These are phyloP conservation scores for Brachyalestes nurse DNA, from an alignment of 2,797 vertebrate species.

Conservation along the genomic window DNA sequence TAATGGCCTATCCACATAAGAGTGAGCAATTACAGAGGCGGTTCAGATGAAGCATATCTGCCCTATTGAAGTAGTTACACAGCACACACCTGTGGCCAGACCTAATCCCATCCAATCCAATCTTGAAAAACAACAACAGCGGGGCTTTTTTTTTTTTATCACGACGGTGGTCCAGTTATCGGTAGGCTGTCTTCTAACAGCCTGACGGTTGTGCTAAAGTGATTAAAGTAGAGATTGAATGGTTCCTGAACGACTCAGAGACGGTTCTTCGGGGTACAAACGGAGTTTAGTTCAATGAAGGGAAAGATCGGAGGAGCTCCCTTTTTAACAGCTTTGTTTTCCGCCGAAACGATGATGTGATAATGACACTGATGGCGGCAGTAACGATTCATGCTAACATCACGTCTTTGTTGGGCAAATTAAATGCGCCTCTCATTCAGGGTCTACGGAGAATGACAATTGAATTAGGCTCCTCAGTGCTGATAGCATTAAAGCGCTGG, in stretches of 20 bases:
- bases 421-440: constrained; percentile 48
- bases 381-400: constrained; percentile 25
- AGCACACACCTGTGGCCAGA: constrained; percentile 8
- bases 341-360: constrained; percentile 6
- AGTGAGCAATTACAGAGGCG: constrained; percentile 12
- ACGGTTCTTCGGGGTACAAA: constrained; percentile 16
- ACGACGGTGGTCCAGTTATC: not conserved
- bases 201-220: not conserved
- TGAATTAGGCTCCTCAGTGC: constrained; percentile 40
- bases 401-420: constrained; percentile 48
- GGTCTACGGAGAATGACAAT: constrained; percentile 50
- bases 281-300: not conserved
- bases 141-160: not conserved
- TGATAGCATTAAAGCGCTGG: constrained; percentile 46
- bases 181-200: not conserved
- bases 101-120: not conserved
- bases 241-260: not conserved
- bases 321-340: constrained; percentile 32
- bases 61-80: not conserved
- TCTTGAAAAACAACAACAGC: not conserved
- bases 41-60: not conserved
- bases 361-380: constrained; percentile 34
- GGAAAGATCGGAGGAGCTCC: constrained; percentile 5
- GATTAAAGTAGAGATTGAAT: not conserved
- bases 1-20: constrained; percentile 16